Percentiles rank a stretch among this genome's conserved stretches.
Evolutionary conservation across 2,888 invertebrate species (phyloP).

Genomic region (Leptopilina syphax): DNA sequence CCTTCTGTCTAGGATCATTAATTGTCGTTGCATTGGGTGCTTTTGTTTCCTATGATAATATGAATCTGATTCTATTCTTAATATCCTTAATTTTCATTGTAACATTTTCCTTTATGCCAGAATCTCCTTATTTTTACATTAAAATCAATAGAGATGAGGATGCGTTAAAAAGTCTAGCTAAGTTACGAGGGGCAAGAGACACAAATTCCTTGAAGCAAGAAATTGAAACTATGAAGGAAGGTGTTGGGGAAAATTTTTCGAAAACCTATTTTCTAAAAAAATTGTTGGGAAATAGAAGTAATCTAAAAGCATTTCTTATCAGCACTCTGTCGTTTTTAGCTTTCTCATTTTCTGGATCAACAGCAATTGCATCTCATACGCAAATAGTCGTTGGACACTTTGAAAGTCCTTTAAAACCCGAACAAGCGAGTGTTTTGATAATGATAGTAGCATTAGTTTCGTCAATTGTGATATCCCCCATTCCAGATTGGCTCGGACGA

Average conservation of each 20-base stretch:
- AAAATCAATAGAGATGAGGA: not conserved
- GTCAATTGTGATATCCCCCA: not conserved
- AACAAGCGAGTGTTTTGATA: not conserved
- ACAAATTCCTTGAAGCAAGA: not conserved
- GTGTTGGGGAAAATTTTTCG: not conserved
- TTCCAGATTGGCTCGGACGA: not conserved
- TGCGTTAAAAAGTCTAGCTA: not conserved
- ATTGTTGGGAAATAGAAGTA: not conserved
- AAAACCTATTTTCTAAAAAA: not conserved
- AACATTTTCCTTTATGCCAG: slow-evolving; percentile 19
- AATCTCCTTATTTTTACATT: slow-evolving; percentile 31
- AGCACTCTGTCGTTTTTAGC: not conserved
- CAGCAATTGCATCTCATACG: not conserved
- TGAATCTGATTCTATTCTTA: not conserved
- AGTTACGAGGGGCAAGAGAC: not conserved
- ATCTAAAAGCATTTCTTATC: not conserved
- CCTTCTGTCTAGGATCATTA: not conserved
- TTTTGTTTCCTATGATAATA: slow-evolving; percentile 6
- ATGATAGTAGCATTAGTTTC: not conserved
- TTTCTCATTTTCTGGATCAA: slow-evolving; percentile 4
- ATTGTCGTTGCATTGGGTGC: not conserved
- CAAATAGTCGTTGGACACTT: not conserved
- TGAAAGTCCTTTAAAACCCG: not conserved
- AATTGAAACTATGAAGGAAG: not conserved
- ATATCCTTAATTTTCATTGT: not conserved